These are phyloP conservation scores for Atta cephalotes DNA, from an alignment of 1,140 invertebrate species.

Conservation along the genomic window DNA sequence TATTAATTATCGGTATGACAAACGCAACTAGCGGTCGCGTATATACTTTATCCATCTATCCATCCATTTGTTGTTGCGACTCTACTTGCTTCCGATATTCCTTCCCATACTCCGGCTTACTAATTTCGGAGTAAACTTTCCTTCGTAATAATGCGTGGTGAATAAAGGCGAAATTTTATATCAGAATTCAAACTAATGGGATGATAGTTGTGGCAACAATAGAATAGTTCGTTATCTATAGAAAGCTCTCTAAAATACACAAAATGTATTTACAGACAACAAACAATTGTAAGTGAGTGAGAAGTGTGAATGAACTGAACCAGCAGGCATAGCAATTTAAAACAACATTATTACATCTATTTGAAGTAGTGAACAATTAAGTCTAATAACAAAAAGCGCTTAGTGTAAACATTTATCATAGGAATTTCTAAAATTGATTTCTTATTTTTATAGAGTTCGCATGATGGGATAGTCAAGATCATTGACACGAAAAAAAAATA, in stretches of 20 bases:
- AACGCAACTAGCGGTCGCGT: constrained; percentile 72
- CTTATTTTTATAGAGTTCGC: background rate
- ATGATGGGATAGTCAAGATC: background rate
- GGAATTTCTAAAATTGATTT: background rate
- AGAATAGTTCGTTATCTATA: constrained; percentile 13
- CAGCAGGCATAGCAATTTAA: background rate
- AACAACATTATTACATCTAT: constrained; percentile 34
- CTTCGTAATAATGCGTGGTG: background rate
- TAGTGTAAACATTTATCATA: background rate
- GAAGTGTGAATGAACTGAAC: background rate
- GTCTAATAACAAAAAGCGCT: constrained; percentile 1
- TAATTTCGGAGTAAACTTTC: constrained; percentile 49
- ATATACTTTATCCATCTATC: background rate
- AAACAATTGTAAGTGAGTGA: constrained; percentile 26
- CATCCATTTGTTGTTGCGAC: background rate
- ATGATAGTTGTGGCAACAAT: background rate
- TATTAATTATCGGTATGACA: constrained; percentile 77
- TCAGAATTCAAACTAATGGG: background rate
- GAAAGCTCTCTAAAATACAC: background rate
- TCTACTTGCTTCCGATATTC: constrained; percentile 43
- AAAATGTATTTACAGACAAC: background rate
- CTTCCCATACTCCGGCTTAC: constrained; percentile 7
- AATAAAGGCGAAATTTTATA: constrained; percentile 3
- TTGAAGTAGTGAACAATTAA: constrained; percentile 12
- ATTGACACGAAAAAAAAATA: background rate